A percentile compares a stretch with the other conserved stretches of the same genome.
These are phyloP conservation scores for Ispidina lecontei DNA, from an alignment of 2,797 vertebrate species.

Conservation along the genomic window DNA sequence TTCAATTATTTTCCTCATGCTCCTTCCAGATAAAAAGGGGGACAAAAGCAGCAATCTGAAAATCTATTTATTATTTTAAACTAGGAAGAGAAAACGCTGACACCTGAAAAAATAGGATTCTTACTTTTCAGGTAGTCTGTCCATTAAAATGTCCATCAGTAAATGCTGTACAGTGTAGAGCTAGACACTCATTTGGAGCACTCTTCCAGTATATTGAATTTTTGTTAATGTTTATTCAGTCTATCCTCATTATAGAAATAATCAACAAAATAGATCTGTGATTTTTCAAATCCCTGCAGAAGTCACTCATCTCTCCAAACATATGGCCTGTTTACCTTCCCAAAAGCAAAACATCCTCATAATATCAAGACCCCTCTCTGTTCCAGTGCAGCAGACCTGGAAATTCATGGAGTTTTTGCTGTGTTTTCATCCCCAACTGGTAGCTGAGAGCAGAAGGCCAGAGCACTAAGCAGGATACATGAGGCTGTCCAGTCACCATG, in stretches of 20 bases:
- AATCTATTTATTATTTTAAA: rapidly evolving
- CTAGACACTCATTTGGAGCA: background rate
- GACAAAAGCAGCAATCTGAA: background rate
- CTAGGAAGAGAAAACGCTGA: background rate
- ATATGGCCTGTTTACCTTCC: conserved; percentile 65
- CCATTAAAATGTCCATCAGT: background rate
- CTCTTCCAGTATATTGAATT: conserved; percentile 35
- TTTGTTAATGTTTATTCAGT: conserved; percentile 55
- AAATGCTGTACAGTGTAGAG: background rate
- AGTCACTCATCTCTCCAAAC: conserved; percentile 53
- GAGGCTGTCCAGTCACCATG: conserved; percentile 20
- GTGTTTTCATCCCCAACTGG: conserved; percentile 1
- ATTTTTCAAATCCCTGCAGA: conserved; percentile 53
- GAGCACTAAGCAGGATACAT: conserved; percentile 36
- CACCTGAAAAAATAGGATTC: background rate
- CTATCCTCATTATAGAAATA: conserved; percentile 62
- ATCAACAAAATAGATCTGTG: conserved; percentile 60
- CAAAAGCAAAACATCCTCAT: conserved; percentile 54
- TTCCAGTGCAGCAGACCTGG: conserved; percentile 54
- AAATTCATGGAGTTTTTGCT: conserved; percentile 23
- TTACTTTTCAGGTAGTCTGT: background rate
- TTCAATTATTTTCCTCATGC: background rate
- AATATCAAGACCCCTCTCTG: conserved; percentile 37
- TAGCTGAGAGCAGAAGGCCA: conserved; percentile 51
- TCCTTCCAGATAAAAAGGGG: background rate